Percentiles rank a stretch among this genome's conserved stretches.
Conservation (phyloP, 2,888 invertebrate genomes). For the Pseudococcus viburni region DNA sequence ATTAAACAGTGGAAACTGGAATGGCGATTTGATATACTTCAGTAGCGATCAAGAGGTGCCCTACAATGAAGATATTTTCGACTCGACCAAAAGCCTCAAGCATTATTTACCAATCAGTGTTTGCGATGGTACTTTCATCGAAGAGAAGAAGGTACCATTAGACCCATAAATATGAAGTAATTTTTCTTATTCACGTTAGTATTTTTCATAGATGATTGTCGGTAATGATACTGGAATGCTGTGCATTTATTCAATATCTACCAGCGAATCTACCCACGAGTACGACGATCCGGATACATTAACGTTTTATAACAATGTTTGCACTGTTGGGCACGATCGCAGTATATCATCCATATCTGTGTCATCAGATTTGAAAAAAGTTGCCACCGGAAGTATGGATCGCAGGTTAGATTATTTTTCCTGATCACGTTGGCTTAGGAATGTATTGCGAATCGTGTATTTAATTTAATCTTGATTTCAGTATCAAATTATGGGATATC, state of each 20-base stretch:
- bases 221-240: constrained; percentile 25
- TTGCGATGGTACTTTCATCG: constrained; percentile 41
- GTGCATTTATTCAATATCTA: constrained; percentile 1
- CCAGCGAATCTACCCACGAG: neutral
- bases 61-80: neutral
- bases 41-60: neutral
- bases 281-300: neutral
- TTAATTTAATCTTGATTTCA: neutral
- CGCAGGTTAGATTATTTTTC: constrained; percentile 28
- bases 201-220: constrained; percentile 14
- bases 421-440: neutral
- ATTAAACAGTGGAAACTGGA: constrained; percentile 48
- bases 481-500: constrained; percentile 58
- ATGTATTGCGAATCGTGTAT: neutral
- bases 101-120: constrained; percentile 36
- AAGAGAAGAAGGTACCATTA: neutral
- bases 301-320: constrained; percentile 6
- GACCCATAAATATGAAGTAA: neutral
- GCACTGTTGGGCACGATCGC: constrained; percentile 53
- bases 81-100: neutral
- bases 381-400: constrained; percentile 58
- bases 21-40: constrained; percentile 48
- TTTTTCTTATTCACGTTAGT: neutral
- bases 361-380: constrained; percentile 8
- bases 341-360: constrained; percentile 50